These are phyloP conservation scores for Fundulus diaphanus DNA, from an alignment of 2,797 vertebrate genomes.

Conservation along the genomic window DNA sequence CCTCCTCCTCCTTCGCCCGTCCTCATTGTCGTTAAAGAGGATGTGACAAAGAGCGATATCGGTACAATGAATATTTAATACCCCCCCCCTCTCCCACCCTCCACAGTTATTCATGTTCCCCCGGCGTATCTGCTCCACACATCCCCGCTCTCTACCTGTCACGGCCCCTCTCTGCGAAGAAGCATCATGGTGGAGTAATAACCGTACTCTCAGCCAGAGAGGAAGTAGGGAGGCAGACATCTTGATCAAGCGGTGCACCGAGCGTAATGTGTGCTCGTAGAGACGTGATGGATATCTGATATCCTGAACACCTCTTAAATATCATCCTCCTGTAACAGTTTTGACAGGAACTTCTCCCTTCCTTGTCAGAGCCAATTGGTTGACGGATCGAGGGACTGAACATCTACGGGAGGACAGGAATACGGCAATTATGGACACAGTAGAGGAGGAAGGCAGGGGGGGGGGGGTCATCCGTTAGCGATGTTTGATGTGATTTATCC, in stretches of 20 bases:
- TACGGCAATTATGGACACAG: slow-evolving; percentile 90
- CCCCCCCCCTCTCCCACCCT: slow-evolving; percentile 33
- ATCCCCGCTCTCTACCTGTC: slow-evolving; percentile 69
- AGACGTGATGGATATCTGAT: slow-evolving; percentile 85
- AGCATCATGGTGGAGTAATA: slow-evolving; percentile 66
- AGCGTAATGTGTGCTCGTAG: slow-evolving; percentile 62
- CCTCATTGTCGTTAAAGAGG: slow-evolving; percentile 78
- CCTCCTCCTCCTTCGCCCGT: slow-evolving; percentile 47
- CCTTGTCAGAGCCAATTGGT: slow-evolving; percentile 85
- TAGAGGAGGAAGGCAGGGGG: slow-evolving; percentile 48
- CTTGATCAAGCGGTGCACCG: slow-evolving; percentile 70
- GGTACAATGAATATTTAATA: slow-evolving; percentile 82
- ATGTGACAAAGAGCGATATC: slow-evolving; percentile 81
- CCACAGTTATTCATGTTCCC: slow-evolving; percentile 80
- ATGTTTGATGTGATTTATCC: slow-evolving; percentile 93
- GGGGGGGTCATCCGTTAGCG: slow-evolving; percentile 81
- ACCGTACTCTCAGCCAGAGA: slow-evolving; percentile 62
- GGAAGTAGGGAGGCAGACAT: slow-evolving; percentile 46
- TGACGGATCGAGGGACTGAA: slow-evolving; percentile 80
- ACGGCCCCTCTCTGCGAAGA: slow-evolving; percentile 59
- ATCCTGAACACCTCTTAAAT: slow-evolving; percentile 73
- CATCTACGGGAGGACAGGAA: slow-evolving; percentile 80
- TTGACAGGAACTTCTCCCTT: slow-evolving; percentile 84
- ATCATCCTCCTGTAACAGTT: slow-evolving; percentile 72
- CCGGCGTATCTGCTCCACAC: slow-evolving; percentile 53